Percentiles rank a stretch among this genome's conserved stretches.
phyloP scores from a whole-genome alignment of 2,113 vertebrate genomes.

The Oreochromis spilurus region DNA sequence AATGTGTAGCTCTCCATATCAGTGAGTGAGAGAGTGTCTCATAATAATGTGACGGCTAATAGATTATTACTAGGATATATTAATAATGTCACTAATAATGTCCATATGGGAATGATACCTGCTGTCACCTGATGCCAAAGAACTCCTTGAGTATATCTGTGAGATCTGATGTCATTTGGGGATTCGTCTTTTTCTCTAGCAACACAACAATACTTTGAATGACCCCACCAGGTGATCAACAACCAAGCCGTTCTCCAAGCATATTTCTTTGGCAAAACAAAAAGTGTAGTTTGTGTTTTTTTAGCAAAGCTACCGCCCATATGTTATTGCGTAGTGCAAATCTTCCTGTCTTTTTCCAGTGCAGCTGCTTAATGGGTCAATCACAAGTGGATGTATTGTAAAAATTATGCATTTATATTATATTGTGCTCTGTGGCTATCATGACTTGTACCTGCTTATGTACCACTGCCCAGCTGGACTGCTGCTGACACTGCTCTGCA shows the following conservation, averaged over 20 bases:
- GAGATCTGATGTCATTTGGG: background rate
- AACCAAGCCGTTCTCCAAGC: background rate
- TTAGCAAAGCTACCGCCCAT: background rate
- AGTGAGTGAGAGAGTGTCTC: background rate
- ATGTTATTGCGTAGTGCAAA: background rate
- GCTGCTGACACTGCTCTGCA: constrained; percentile 11
- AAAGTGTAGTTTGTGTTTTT: background rate
- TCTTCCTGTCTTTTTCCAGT: background rate
- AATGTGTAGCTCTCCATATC: background rate
- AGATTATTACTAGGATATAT: background rate
- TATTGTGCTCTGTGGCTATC: background rate
- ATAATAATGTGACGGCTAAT: background rate
- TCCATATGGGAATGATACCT: background rate
- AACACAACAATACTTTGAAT: background rate
- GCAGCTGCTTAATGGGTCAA: background rate
- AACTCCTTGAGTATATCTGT: background rate
- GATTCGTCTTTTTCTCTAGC: background rate
- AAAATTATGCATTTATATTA: background rate
- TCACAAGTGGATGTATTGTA: background rate
- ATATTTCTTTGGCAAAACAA: background rate
- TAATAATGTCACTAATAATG: background rate
- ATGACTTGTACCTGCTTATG: constrained; percentile 13
- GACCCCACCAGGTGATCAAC: background rate
- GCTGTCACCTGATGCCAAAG: background rate
- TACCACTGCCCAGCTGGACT: background rate